phyloP scores from a whole-genome alignment of 2,797 vertebrate genomes.

The Chromis chromis region DNA sequence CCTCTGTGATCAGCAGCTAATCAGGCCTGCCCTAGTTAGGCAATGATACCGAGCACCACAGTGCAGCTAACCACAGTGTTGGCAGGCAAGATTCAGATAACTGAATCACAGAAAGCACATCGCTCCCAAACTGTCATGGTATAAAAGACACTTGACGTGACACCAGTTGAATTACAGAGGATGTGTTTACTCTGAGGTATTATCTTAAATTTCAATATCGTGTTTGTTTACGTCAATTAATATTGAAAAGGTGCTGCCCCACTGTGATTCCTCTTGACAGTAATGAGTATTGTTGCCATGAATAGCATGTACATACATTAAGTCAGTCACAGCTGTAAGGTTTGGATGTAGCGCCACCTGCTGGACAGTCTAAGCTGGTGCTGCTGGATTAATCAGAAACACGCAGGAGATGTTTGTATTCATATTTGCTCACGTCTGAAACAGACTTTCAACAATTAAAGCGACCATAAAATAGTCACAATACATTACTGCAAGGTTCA shows the following conservation, averaged over 20 bases:
- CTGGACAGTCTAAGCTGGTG: constrained; percentile 85
- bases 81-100: constrained; percentile 8
- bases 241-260: not conserved
- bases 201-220: not conserved
- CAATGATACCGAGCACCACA: constrained; percentile 7
- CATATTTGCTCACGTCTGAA: too few species aligned
- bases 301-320: not conserved
- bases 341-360: constrained; percentile 87
- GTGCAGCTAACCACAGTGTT: constrained; percentile 23
- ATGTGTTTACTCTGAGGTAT: not conserved
- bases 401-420: not conserved
- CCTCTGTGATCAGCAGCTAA: constrained; percentile 74
- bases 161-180: not conserved
- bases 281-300: not conserved
- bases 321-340: not conserved
- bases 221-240: not conserved
- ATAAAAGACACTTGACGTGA: not conserved
- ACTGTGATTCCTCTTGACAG: not conserved
- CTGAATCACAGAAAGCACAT: not conserved
- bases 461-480: not conserved
- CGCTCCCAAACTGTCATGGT: not conserved
- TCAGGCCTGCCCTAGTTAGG: constrained; percentile 71
- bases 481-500: not conserved
- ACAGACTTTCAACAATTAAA: not conserved
- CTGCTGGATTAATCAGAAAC: constrained; percentile 19